Evolutionary conservation across 1,140 invertebrate species (phyloP), one percentile per base, ranked within the genome.

Genomic region (Brachionus asplanchnoidis): DNA sequence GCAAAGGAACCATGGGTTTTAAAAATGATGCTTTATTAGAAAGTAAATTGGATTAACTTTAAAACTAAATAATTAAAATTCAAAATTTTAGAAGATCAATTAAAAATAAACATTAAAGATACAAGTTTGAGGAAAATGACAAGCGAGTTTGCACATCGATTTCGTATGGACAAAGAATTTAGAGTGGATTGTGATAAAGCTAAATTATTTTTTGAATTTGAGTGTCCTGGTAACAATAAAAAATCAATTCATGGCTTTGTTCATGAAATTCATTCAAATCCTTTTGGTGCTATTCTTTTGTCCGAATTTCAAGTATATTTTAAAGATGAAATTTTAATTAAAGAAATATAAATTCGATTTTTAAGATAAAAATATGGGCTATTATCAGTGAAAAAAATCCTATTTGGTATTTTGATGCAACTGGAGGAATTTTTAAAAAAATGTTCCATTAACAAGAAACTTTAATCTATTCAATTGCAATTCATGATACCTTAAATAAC

Each of bases 361-460:
- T 46, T 12, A 46, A 46, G 44, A 46, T n/a, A n/a, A n/a, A n/a
- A n/a, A n/a, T n/a, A n/a, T n/a, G n/a, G n/a, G n/a, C n/a, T n/a
- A n/a, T n/a, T n/a, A n/a, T n/a, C n/a, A n/a, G n/a, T 46, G 60
- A 66, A 23, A 66, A 26, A 23, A 8, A 66, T 23, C 60, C 60
- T 7, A 66, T 66, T 12, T 66, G 60, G 60, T 66, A 66, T 28
- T 66, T 66, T 66, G 60, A 66, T 66, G 60, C 60, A 2, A 66
- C 60, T 26, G 60, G 60, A 66, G 60, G 60, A 66, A 66, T 66
- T 66, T 66, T 66, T 11, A 66, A 66, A 28, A 66, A 66, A 66
- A 26, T 66, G 3, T 14, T 50, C 1, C 46, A 66, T 26, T 11
- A 28, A 66, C 20, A 66, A 66, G 60, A 66, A 26, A 66, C 17